A percentile compares a stretch with the other conserved stretches of the same genome.
Evolutionary conservation across 2,113 vertebrate species (phyloP).

Genomic region (Mohoua ochrocephala): DNA sequence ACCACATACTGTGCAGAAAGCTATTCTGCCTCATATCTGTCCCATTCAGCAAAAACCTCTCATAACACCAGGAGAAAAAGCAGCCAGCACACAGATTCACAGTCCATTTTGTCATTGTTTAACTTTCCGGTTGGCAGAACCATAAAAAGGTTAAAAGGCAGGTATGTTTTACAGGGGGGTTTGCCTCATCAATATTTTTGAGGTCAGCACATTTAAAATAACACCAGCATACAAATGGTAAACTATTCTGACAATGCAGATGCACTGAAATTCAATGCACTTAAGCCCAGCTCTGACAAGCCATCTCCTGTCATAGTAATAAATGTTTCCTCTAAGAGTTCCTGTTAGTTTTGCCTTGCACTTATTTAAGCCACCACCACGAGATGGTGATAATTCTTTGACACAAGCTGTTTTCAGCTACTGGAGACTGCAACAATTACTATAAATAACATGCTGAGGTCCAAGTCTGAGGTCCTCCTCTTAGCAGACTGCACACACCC

Average conservation of each 20-base stretch:
- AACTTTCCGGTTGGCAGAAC: conserved; percentile 10
- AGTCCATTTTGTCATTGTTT: conserved; percentile 38
- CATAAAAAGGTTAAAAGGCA: conserved; percentile 6
- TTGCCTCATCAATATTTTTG: conserved; percentile 1
- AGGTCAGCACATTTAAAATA: background rate
- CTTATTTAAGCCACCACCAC: background rate
- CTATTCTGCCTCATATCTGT: background rate
- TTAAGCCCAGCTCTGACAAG: conserved; percentile 20
- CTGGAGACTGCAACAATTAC: background rate
- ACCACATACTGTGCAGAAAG: background rate
- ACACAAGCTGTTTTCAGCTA: background rate
- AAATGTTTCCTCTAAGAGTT: background rate
- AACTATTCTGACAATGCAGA: background rate
- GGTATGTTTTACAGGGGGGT: background rate
- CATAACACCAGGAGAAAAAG: conserved; percentile 9
- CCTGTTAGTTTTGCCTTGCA: background rate
- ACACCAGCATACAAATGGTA: conserved; percentile 6
- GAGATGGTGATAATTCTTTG: background rate
- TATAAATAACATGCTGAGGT: background rate
- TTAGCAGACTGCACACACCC: background rate
- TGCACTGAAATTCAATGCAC: background rate
- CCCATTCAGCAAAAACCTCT: conserved; percentile 18
- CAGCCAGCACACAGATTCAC: background rate
- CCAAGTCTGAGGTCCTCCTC: background rate
- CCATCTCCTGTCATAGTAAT: background rate